Evolutionary conservation across 2,797 vertebrate genomes (phyloP).

Genomic region (Galago senegalensis): DNA sequence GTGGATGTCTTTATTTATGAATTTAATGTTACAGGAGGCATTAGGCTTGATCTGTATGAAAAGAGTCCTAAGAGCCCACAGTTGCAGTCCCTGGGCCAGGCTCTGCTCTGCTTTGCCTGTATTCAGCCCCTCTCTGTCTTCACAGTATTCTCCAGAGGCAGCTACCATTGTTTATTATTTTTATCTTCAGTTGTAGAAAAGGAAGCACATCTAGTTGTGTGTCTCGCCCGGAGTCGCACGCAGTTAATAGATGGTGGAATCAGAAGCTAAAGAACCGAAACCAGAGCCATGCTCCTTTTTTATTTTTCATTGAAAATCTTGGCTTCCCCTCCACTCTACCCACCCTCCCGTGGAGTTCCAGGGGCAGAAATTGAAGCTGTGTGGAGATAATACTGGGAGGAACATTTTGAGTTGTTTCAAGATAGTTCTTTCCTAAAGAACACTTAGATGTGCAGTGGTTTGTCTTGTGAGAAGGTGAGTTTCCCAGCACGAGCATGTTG

Average conservation of each 20-base stretch:
- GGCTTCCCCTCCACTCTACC: not conserved
- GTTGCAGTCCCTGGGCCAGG: not conserved
- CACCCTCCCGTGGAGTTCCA: not conserved
- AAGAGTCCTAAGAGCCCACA: rapidly evolving
- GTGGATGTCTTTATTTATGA: not conserved
- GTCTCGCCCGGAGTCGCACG: not conserved
- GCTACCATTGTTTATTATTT: rapidly evolving
- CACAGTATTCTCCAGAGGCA: not conserved
- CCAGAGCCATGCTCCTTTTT: not conserved
- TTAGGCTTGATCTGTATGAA: not conserved
- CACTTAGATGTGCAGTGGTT: not conserved
- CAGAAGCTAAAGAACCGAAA: not conserved
- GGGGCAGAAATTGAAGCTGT: not conserved
- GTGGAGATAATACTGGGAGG: not conserved
- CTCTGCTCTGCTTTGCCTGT: no score
- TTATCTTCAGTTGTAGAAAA: not conserved
- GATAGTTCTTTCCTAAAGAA: not conserved
- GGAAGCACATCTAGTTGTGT: not conserved
- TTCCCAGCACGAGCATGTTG: not conserved
- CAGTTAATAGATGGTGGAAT: not conserved
- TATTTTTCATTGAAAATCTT: no score
- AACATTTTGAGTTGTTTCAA: not conserved
- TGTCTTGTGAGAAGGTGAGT: not conserved
- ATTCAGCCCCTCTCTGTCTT: not conserved
- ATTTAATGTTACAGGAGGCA: not conserved